Conservation (phyloP, 2,888 invertebrate species). For the Chirona hameri region DNA sequence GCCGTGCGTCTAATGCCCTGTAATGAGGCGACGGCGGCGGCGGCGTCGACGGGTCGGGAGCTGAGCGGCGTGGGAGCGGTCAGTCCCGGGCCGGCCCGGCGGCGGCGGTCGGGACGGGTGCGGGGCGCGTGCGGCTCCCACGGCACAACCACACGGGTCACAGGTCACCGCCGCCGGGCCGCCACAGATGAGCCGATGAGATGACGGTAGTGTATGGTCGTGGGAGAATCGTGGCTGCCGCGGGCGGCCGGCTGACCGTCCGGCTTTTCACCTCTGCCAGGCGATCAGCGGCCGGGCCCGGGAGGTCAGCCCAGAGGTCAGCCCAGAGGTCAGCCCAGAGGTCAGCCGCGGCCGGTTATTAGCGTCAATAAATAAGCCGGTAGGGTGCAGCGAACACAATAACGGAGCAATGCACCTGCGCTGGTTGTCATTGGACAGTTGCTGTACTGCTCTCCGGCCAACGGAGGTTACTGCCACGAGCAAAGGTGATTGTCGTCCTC, state of each 20-base stretch:
- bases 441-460: too few relatives aligned
- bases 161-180: neutral
- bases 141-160: neutral
- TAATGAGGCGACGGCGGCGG: neutral
- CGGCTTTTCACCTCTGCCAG: neutral
- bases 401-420: too few relatives aligned
- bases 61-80: neutral
- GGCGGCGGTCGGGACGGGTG: neutral
- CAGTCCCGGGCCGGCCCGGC: neutral
- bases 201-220: neutral
- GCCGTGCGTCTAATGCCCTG: neutral
- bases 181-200: neutral
- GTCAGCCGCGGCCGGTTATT: too few relatives aligned
- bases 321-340: too few relatives aligned
- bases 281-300: neutral
- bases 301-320: neutral
- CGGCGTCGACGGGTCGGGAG: too few relatives aligned
- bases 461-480: too few relatives aligned
- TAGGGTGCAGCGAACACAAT: too few relatives aligned
- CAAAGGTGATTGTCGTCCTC: too few relatives aligned
- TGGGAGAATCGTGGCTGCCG: neutral
- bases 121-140: constrained; percentile 11
- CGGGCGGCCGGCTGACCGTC: neutral
- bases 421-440: too few relatives aligned
- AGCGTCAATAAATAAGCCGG: too few relatives aligned